Base-by-base conservation (phyloP, 2,797 vertebrate species). In the Craterocephalus amniculus region DNA sequence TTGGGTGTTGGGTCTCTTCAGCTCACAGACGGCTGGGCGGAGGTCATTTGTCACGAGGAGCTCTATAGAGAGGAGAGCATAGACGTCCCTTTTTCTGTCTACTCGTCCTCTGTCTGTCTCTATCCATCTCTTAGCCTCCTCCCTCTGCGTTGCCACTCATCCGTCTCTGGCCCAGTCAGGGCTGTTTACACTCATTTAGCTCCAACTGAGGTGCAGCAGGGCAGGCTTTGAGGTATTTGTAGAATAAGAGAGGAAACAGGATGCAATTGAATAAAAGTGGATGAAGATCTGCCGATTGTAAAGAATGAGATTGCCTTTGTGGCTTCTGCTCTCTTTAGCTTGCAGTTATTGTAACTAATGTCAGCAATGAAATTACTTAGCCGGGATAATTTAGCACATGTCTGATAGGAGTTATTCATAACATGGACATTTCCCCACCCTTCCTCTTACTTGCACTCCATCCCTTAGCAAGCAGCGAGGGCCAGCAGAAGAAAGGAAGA, bases 111-210 rank as follows among this genome's bases (percentile, higher is more conserved):
- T 45, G 32, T 74, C 87, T 79, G 67, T 85, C 83, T 85, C 77
- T 74, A 90, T 89, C 89, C 62, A 83, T 91, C 88, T 89, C 82
- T 63, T 1, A 12, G 52, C 84, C 71, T 83, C 78, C 80, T 76
- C 87, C 81, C 79, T 62, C 18, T 38, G 71, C 16, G 34, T 59
- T 78, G 78, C 85, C 84, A 77, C 64, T 86, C 85, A 86, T 89
- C 80, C 27, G 62, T 89, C 89, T 90, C 52, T 5, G 70, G 79
- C 75, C 76, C 83, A 83, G 86, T 85, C 88, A 88, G 82, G 67
- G 76, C 82, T 87, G 88, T 91, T 91, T 85, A 89, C 83, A 84
- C 86, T 91, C 79, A 87, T 93, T 89, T 89, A 90, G 79, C 83
- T 88, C 84, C 85, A 78, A 73, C 89, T 72, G 86, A 78, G 85